Conservation (phyloP, 2,888 invertebrate species). For the Drosophila robusta region DNA sequence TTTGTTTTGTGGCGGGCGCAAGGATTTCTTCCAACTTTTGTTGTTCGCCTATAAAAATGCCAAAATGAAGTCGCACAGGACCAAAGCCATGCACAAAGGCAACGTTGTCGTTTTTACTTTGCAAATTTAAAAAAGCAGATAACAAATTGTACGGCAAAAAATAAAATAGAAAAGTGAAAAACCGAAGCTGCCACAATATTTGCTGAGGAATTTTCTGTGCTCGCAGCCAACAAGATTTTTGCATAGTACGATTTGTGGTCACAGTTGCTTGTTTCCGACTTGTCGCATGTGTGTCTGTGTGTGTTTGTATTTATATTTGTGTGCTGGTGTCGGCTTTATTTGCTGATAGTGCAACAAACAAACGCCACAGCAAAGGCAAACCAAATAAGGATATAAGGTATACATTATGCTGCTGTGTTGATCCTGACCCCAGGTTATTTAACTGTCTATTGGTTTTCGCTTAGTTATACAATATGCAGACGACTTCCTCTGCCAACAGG, state of each 20-base stretch:
- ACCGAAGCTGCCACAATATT: slow-evolving; percentile 46
- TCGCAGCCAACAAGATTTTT: slow-evolving; percentile 39
- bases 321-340: slow-evolving; percentile 53
- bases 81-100: slow-evolving; percentile 45
- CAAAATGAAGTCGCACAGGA: slow-evolving; percentile 54
- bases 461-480: slow-evolving; percentile 24
- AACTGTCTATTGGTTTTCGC: slow-evolving; percentile 44
- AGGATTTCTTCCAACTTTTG: slow-evolving; percentile 9
- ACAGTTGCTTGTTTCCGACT: slow-evolving; percentile 8
- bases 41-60: slow-evolving; percentile 53
- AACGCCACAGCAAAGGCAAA: slow-evolving; percentile 32
- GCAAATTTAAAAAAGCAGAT: slow-evolving; percentile 18
- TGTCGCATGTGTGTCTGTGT: slow-evolving; percentile 2
- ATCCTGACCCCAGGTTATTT: slow-evolving; percentile 40
- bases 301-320: slow-evolving; percentile 11
- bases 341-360: slow-evolving; percentile 59
- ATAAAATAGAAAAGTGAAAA: slow-evolving; percentile 1
- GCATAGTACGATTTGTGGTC: slow-evolving; percentile 34
- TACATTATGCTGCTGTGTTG: slow-evolving; percentile 20
- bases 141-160: background rate
- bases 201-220: slow-evolving; percentile 42
- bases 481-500: slow-evolving; percentile 1
- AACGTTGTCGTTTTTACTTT: slow-evolving; percentile 17
- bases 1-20: slow-evolving; percentile 47
- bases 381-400: slow-evolving; percentile 25